Conservation (phyloP, 2,797 vertebrate genomes). For the Anguilla anguilla region DNA sequence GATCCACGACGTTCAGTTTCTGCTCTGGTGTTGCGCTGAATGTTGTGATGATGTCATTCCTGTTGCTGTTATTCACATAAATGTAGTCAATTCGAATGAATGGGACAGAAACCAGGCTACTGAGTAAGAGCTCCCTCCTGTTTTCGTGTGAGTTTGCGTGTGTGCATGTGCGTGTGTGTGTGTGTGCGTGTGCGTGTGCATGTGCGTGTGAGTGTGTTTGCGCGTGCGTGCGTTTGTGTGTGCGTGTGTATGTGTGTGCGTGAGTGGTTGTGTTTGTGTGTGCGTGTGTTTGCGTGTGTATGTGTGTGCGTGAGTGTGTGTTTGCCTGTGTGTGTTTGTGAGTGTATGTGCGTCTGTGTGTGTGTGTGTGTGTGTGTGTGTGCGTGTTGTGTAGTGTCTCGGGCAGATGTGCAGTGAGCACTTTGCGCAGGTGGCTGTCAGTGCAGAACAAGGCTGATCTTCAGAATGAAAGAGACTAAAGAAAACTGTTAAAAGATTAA, state of each 20-base stretch:
- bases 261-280: neutral
- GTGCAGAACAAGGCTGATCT: neutral
- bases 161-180: no score
- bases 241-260: neutral
- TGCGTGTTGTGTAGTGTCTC: neutral
- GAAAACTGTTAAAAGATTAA: neutral
- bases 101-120: neutral
- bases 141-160: no score
- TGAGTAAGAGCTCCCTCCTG: no score
- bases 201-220: no score
- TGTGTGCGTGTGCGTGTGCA: neutral
- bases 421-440: neutral
- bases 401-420: neutral
- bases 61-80: neutral
- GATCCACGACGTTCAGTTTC: neutral
- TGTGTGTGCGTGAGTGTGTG: neutral
- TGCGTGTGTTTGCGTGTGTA: neutral
- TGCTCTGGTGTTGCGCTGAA: neutral
- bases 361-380: neutral
- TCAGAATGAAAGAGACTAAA: neutral
- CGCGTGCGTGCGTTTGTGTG: neutral
- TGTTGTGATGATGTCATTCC: neutral
- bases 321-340: neutral
- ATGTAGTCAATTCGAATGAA: neutral
- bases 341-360: neutral